Evolutionary conservation across 37 sponge, comb jelly and placozoan genomes (phyloP).

Genomic region (Geodia barretti): DNA sequence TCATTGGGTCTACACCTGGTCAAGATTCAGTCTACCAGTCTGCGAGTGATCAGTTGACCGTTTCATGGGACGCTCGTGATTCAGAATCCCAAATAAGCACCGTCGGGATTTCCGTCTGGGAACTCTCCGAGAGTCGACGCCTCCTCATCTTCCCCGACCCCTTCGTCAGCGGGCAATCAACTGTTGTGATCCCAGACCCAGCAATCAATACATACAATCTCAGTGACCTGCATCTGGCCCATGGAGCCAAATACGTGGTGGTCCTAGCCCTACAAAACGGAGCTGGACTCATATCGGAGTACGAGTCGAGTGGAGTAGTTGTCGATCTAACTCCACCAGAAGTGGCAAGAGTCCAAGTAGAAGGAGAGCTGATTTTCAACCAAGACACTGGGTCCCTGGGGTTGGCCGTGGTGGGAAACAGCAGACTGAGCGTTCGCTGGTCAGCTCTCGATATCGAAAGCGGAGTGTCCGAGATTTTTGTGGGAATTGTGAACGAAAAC

Average conservation of each 20-base stretch:
- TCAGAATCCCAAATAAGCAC: conserved; percentile 43
- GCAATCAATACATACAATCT: neutral
- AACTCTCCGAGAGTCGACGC: conserved; percentile 41
- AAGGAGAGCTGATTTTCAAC: conserved; percentile 1
- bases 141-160: conserved; percentile 29
- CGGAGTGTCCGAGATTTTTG: conserved; percentile 39
- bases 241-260: conserved; percentile 41
- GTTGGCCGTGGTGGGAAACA: conserved; percentile 12
- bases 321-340: conserved; percentile 71
- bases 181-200: neutral
- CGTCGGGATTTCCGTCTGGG: conserved; percentile 18
- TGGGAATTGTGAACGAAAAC: conserved; percentile 39
- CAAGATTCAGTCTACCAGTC: conserved; percentile 33
- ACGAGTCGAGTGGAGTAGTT: conserved; percentile 32
- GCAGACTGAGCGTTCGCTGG: conserved; percentile 52
- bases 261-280: conserved; percentile 51
- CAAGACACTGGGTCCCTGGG: conserved; percentile 10
- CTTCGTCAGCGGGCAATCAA: neutral
- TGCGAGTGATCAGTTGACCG: neutral
- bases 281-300: conserved; percentile 45
- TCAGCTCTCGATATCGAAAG: conserved; percentile 47
- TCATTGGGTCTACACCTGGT: conserved; percentile 24
- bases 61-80: conserved; percentile 49
- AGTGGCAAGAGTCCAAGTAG: conserved; percentile 30
- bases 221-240: conserved; percentile 2